phyloP scores from a whole-genome alignment of 2,888 invertebrate genomes.

The Caenorhabditis sulstoni region DNA sequence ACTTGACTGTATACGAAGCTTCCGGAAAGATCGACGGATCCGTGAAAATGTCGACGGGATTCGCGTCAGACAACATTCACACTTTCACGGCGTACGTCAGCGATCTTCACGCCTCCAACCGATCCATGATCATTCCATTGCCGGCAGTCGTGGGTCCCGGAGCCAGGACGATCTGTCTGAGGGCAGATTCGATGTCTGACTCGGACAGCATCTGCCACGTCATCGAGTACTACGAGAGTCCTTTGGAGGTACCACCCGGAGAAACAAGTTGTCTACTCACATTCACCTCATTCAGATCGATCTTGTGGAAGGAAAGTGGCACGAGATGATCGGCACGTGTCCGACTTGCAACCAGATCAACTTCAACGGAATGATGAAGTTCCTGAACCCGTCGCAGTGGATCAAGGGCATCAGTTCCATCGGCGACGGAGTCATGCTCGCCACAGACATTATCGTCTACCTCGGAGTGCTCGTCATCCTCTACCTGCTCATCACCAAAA shows the following conservation, averaged over 20 bases:
- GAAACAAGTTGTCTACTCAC: not conserved
- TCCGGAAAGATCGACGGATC: conserved; percentile 73
- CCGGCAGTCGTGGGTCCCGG: conserved; percentile 69
- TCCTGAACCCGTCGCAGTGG: conserved; percentile 75
- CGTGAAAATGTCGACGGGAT: conserved; percentile 69
- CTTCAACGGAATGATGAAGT: conserved; percentile 66
- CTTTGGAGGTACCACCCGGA: conserved; percentile 58
- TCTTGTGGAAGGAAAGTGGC: conserved; percentile 68
- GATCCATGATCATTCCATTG: conserved; percentile 70
- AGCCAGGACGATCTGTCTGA: conserved; percentile 65
- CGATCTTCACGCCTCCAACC: conserved; percentile 69
- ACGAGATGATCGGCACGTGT: conserved; percentile 70
- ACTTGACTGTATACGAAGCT: conserved; percentile 76
- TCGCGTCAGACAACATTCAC: conserved; percentile 69
- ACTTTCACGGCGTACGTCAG: conserved; percentile 76
- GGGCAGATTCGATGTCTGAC: conserved; percentile 73
- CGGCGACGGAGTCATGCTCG: conserved; percentile 70
- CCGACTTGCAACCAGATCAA: conserved; percentile 76
- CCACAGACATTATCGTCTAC: conserved; percentile 70
- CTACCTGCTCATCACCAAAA: conserved; percentile 72
- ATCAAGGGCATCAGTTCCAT: conserved; percentile 72
- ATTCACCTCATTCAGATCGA: conserved; percentile 57
- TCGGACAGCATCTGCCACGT: conserved; percentile 71
- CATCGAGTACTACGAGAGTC: conserved; percentile 69
- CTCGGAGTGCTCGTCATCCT: conserved; percentile 61